Evolutionary conservation across 2,797 vertebrate genomes (phyloP).

Genomic region (Amphiprion clarkii): DNA sequence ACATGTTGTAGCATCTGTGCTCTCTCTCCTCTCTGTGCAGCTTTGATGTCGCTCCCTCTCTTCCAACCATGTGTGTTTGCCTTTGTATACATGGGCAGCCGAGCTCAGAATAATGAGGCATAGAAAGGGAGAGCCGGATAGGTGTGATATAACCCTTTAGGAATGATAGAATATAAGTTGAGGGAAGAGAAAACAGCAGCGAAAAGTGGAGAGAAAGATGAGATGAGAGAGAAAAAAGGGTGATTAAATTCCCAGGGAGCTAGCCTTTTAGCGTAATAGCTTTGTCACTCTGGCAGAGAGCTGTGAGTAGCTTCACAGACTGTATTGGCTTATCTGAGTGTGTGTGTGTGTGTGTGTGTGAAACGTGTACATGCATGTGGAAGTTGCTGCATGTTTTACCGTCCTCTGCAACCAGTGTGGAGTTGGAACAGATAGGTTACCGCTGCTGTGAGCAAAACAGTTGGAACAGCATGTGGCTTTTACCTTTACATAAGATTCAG

Average conservation of each 20-base stretch:
- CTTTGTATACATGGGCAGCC: conserved; percentile 60
- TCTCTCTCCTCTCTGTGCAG: conserved; percentile 41
- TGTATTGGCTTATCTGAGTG: conserved; percentile 27
- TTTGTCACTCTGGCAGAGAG: conserved; percentile 63
- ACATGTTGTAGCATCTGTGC: conserved; percentile 65
- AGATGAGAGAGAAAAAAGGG: conserved; percentile 57
- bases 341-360: conserved; percentile 20
- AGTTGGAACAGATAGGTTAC: conserved; percentile 9
- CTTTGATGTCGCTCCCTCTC: conserved; percentile 59
- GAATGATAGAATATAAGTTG: conserved; percentile 60
- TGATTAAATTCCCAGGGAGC: conserved; percentile 74
- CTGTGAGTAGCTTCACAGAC: conserved; percentile 47
- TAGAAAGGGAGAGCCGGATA: conserved; percentile 28
- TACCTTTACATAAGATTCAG: background rate
- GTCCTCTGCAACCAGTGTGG: conserved; percentile 18
- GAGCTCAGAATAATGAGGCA: conserved; percentile 78
- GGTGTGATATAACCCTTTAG: conserved; percentile 68
- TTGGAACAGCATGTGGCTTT: conserved; percentile 21
- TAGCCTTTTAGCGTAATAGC: conserved; percentile 77
- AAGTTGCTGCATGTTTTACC: conserved; percentile 11
- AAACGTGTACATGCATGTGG: background rate
- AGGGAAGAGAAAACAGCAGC: conserved; percentile 35
- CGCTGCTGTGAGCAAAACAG: background rate
- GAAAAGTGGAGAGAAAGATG: conserved; percentile 49
- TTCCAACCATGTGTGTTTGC: conserved; percentile 37